Evolutionary conservation across 2,888 invertebrate species (phyloP).

Genomic region (Tipula helvola): DNA sequence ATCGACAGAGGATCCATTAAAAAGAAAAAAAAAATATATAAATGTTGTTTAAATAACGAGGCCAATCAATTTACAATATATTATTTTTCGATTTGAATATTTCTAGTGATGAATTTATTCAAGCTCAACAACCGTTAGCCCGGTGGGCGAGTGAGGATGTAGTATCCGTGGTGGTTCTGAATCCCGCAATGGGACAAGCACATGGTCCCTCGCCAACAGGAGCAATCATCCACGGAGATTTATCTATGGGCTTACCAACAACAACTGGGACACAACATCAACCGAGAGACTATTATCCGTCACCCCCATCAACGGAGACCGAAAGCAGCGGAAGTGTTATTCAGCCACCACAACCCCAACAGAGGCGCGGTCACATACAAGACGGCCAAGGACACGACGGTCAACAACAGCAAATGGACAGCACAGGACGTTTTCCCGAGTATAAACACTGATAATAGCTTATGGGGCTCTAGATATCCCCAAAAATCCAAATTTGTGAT

Average conservation of each 20-base stretch:
- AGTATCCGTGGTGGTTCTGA: constrained; percentile 45
- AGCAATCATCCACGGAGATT: constrained; percentile 38
- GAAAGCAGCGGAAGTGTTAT: constrained; percentile 43
- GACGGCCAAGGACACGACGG: constrained; percentile 30
- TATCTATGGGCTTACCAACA: constrained; percentile 33
- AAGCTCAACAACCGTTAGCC: constrained; percentile 93
- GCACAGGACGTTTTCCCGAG: constrained; percentile 53
- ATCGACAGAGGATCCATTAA: not conserved
- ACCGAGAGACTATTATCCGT: constrained; percentile 37
- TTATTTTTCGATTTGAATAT: constrained; percentile 39
- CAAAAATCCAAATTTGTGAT: constrained; percentile 12
- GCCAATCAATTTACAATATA: constrained; percentile 5
- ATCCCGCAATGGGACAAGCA: constrained; percentile 35
- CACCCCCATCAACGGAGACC: constrained; percentile 39
- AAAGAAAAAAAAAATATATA: constrained; percentile 1
- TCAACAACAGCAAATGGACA: constrained; percentile 43
- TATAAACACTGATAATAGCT: constrained; percentile 58
- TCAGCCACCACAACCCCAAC: constrained; percentile 25
- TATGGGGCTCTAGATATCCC: constrained; percentile 18
- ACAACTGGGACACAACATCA: constrained; percentile 22
- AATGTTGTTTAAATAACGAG: constrained; percentile 6
- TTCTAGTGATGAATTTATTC: constrained; percentile 95
- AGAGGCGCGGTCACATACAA: constrained; percentile 30
- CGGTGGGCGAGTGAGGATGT: constrained; percentile 88
- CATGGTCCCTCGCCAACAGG: constrained; percentile 43